Conservation (phyloP, 2,888 invertebrate species). For the Ophion slaviceki region DNA sequence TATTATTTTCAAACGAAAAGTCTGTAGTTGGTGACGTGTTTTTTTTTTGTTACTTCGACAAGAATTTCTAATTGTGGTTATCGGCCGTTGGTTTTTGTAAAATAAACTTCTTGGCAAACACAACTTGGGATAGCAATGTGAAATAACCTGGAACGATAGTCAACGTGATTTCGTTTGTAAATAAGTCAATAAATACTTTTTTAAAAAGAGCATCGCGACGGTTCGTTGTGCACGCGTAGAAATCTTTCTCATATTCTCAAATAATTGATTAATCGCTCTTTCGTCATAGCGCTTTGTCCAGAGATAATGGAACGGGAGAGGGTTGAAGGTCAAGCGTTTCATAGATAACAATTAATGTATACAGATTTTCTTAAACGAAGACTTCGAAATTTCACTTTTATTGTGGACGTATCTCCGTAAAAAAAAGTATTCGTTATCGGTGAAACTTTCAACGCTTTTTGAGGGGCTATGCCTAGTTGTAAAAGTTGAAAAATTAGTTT, state of each 20-base stretch:
- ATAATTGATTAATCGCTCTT: neutral
- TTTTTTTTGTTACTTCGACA: neutral
- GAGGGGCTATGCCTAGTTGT: too few species aligned
- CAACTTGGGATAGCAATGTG: neutral
- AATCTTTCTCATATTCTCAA: neutral
- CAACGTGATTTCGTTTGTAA: neutral
- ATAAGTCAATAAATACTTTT: neutral
- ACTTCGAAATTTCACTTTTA: neutral
- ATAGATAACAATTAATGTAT: neutral
- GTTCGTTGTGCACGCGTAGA: neutral
- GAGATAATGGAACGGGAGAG: neutral
- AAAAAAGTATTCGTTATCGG: neutral
- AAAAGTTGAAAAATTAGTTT: too few species aligned
- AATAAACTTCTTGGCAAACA: constrained; percentile 7
- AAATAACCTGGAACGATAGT: neutral
- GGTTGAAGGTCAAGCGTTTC: neutral
- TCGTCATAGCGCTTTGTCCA: neutral
- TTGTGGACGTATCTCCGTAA: neutral
- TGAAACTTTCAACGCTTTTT: too few species aligned
- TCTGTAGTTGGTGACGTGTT: neutral
- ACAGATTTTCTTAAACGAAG: neutral
- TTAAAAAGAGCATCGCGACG: neutral
- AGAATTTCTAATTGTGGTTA: constrained; percentile 12
- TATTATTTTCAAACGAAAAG: neutral
- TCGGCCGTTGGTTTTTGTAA: constrained; percentile 5